phyloP scores from a whole-genome alignment of 1,140 invertebrate species.

The Probaryconus sp. region DNA sequence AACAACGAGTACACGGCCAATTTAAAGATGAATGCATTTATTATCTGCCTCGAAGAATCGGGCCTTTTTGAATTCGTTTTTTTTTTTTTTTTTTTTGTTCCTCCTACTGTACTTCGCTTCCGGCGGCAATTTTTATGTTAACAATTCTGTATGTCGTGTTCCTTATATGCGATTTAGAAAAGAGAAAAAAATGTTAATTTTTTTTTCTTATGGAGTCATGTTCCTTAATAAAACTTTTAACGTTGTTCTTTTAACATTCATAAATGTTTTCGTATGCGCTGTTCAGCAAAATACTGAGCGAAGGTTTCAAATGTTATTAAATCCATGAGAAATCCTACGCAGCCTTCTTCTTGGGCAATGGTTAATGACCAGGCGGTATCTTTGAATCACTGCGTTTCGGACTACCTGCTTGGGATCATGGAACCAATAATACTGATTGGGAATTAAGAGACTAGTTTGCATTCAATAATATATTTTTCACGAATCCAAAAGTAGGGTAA shows the following conservation, averaged over 20 bases:
- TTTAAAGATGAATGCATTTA: slow-evolving; percentile 60
- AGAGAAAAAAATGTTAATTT: too few relatives aligned
- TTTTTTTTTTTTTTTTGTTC: slow-evolving; percentile 10
- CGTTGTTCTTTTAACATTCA: too few relatives aligned
- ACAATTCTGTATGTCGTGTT: too few relatives aligned
- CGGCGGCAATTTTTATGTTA: too few relatives aligned
- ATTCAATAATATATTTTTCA: background rate
- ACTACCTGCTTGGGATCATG: slow-evolving; percentile 30
- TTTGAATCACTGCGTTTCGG: slow-evolving; percentile 54
- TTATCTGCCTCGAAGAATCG: slow-evolving; percentile 28
- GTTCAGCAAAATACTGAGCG: too few relatives aligned
- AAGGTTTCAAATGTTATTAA: slow-evolving; percentile 39
- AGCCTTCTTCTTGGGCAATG: slow-evolving; percentile 37
- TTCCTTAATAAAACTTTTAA: too few relatives aligned
- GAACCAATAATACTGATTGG: slow-evolving; percentile 4
- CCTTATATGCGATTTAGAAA: too few relatives aligned
- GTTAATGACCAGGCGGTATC: slow-evolving; percentile 63
- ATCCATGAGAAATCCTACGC: slow-evolving; percentile 27
- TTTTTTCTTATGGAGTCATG: too few relatives aligned
- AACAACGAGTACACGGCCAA: slow-evolving; percentile 49
- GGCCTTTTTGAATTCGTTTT: slow-evolving; percentile 3
- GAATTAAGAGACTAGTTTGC: background rate
- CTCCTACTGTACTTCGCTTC: slow-evolving; percentile 5
- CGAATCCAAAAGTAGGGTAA: too few relatives aligned
- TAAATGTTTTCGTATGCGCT: too few relatives aligned